A percentile compares a stretch with the other conserved stretches of the same genome.
phyloP scores from a whole-genome alignment of 2,797 vertebrate species.

The Rhyacichthys aspro region DNA sequence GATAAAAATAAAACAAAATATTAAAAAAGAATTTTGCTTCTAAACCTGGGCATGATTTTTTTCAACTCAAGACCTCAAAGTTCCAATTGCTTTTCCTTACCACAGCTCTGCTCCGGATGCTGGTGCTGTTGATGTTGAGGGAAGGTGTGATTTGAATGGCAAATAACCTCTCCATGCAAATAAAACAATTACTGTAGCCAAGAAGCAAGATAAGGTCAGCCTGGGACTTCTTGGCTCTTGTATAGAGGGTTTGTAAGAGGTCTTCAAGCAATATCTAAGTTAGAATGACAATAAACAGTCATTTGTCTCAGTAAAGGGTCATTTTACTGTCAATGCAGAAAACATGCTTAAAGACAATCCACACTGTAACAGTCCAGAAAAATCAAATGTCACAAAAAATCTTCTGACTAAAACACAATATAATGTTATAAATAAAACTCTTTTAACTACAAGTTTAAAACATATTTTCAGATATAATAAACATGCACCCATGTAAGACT shows the following conservation, averaged over 20 bases:
- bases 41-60: neutral
- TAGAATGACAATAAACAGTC: neutral
- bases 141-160: slow-evolving; percentile 63
- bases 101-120: slow-evolving; percentile 36
- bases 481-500: slow-evolving; percentile 60
- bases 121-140: slow-evolving; percentile 60
- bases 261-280: neutral
- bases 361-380: slow-evolving; percentile 33
- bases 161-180: slow-evolving; percentile 61
- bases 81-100: slow-evolving; percentile 9
- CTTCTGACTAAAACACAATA: slow-evolving; percentile 38
- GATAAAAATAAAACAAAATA: too few relatives aligned
- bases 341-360: slow-evolving; percentile 36
- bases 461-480: slow-evolving; percentile 53
- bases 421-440: slow-evolving; percentile 69
- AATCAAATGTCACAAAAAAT: slow-evolving; percentile 44
- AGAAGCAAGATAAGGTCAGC: slow-evolving; percentile 11
- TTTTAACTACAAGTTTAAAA: slow-evolving; percentile 44
- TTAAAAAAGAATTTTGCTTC: too few relatives aligned
- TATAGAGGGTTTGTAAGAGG: neutral
- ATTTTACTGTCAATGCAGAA: slow-evolving; percentile 26
- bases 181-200: slow-evolving; percentile 24
- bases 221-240: slow-evolving; percentile 3
- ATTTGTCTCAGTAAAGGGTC: neutral
- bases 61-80: neutral